A percentile compares a stretch with the other conserved stretches of the same genome.
Evolutionary conservation across 2,888 invertebrate genomes (phyloP).

Genomic region (Spilarctia lutea): DNA sequence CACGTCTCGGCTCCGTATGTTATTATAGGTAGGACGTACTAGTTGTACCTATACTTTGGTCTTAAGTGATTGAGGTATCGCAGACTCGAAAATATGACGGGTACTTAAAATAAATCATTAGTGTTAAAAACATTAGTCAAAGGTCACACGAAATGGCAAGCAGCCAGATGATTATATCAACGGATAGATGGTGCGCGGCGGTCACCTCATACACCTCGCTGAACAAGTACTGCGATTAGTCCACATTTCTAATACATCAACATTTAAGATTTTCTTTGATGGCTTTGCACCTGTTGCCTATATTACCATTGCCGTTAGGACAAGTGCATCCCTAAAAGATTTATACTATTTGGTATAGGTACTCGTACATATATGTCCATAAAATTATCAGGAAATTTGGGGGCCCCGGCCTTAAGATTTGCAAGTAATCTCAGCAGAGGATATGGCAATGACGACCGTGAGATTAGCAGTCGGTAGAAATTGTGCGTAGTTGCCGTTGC

Average conservation of each 20-base stretch:
- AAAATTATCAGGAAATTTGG: not conserved
- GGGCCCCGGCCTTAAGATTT: not conserved
- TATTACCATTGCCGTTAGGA: not conserved
- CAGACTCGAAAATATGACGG: not conserved
- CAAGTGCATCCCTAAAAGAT: not conserved
- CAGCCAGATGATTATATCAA: not conserved
- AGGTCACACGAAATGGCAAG: not conserved
- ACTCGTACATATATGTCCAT: not conserved
- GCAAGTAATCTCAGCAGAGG: not conserved
- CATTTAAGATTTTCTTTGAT: not conserved
- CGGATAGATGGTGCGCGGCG: no score
- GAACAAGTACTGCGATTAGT: no score
- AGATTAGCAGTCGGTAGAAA: conserved; percentile 5
- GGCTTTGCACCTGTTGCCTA: not conserved
- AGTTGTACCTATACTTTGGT: no score
- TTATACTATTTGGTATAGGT: no score
- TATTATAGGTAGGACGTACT: no score
- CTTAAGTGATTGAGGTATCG: no score
- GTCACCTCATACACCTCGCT: no score
- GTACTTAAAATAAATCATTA: not conserved
- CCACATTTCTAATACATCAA: not conserved
- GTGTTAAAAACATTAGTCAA: not conserved
- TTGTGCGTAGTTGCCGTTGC: conserved; percentile 2
- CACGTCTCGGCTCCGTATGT: no score
- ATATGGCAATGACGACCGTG: not conserved